phyloP scores from a whole-genome alignment of 2,797 vertebrate genomes.

The Ceyx erithaca region DNA sequence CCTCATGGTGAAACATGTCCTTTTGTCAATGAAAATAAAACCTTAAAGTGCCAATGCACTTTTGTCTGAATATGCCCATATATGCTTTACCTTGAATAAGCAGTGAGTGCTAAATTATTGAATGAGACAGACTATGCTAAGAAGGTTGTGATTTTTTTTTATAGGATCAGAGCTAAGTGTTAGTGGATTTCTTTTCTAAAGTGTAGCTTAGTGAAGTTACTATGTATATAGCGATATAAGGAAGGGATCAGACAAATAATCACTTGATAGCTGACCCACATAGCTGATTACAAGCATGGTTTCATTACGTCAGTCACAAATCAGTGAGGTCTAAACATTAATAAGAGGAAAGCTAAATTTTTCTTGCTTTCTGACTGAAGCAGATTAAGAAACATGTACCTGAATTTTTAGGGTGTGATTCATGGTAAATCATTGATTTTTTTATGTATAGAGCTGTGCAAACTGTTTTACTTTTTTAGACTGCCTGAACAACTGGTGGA shows the following conservation, averaged over 20 bases:
- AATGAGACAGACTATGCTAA: not conserved
- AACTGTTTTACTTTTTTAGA: not conserved
- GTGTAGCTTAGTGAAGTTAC: not conserved
- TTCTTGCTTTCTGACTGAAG: not conserved
- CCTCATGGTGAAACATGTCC: not conserved
- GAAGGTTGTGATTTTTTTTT: not conserved
- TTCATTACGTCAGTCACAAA: not conserved
- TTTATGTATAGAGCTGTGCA: not conserved
- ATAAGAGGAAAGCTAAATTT: not conserved
- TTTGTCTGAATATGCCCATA: not conserved
- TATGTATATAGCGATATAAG: not conserved
- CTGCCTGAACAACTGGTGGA: not conserved
- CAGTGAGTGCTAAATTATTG: not conserved
- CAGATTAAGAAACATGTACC: not conserved
- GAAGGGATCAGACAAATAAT: not conserved
- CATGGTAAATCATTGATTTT: not conserved
- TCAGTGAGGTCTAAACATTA: not conserved
- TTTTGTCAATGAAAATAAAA: not conserved
- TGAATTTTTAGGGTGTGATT: not conserved
- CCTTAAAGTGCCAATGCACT: not conserved
- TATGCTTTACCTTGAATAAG: not conserved
- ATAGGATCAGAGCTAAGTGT: not conserved
- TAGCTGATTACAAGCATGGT: accelerated
- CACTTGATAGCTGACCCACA: not conserved
- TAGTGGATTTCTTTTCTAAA: not conserved